These are phyloP conservation scores for Punctoribates punctum DNA, from an alignment of 2,888 invertebrate species.

Conservation along the genomic window DNA sequence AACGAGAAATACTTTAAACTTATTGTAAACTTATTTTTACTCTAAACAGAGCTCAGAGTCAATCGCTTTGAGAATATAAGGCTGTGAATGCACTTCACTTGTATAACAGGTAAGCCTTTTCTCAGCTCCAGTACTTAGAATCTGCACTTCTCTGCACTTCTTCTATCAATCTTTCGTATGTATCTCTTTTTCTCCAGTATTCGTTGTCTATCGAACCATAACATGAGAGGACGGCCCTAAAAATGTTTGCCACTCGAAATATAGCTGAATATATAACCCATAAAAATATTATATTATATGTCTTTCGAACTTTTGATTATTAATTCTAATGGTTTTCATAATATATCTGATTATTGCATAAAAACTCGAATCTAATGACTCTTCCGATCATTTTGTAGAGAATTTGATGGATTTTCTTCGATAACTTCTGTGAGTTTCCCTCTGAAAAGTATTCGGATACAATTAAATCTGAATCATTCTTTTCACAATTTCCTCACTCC, in stretches of 20 bases:
- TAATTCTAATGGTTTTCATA: no score
- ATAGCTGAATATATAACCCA: neutral
- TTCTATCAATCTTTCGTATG: neutral
- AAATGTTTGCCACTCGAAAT: neutral
- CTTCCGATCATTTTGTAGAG: no score
- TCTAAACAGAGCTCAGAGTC: neutral
- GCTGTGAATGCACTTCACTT: slow-evolving; percentile 30
- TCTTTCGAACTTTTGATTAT: no score
- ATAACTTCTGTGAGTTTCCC: no score
- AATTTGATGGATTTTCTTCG: no score
- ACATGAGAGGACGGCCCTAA: slow-evolving; percentile 30
- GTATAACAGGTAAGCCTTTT: slow-evolving; percentile 33
- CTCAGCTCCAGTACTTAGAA: neutral
- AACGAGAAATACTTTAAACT: slow-evolving; percentile 16
- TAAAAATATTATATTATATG: no score
- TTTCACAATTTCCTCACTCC: no score
- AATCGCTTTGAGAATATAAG: slow-evolving; percentile 16
- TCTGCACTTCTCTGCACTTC: neutral
- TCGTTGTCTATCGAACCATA: slow-evolving; percentile 31
- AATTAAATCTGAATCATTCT: no score
- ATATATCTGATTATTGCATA: no score
- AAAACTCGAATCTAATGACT: no score
- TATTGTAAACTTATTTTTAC: slow-evolving; percentile 7
- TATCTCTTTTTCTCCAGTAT: neutral
- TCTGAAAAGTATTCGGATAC: no score